A percentile compares a stretch with the other conserved stretches of the same genome.
Evolutionary conservation across 2,113 vertebrate genomes (phyloP).

Genomic region (Saccopteryx leptura): DNA sequence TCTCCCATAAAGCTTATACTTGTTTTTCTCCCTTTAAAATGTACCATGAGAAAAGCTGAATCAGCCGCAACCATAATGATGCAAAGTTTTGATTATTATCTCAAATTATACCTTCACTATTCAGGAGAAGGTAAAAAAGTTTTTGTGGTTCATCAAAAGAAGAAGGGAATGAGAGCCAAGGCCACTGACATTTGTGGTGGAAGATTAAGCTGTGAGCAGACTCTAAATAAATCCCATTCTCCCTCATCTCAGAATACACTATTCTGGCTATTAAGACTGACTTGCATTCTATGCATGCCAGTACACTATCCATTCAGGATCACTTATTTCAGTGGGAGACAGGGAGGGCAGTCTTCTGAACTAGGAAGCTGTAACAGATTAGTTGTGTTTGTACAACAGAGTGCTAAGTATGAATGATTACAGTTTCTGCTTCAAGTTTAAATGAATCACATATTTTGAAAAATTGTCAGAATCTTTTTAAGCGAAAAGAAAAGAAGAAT

Average conservation of each 20-base stretch:
- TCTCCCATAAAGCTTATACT: conserved; percentile 70
- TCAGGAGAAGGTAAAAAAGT: conserved; percentile 67
- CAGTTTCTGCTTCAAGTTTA: conserved; percentile 32
- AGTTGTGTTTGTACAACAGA: conserved; percentile 14
- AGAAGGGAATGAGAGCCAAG: conserved; percentile 60
- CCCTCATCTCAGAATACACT: conserved; percentile 75
- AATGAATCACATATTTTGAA: conserved; percentile 63
- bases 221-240: conserved; percentile 84
- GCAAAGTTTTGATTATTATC: conserved; percentile 73
- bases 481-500: background rate
- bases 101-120: conserved; percentile 75
- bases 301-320: conserved; percentile 78
- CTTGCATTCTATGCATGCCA: conserved; percentile 83
- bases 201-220: conserved; percentile 86
- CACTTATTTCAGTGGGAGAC: conserved; percentile 79
- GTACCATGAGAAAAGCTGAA: conserved; percentile 71
- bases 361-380: conserved; percentile 70
- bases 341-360: conserved; percentile 76
- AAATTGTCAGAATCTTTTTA: conserved; percentile 53
- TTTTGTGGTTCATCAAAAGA: conserved; percentile 72
- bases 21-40: conserved; percentile 66
- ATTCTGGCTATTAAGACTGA: conserved; percentile 81
- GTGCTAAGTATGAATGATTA: conserved; percentile 65
- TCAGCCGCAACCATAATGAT: conserved; percentile 60
- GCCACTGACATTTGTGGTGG: conserved; percentile 74